Evolutionary conservation across 1,140 invertebrate genomes (phyloP).

Genomic region (Tyrophagus putrescentiae): DNA sequence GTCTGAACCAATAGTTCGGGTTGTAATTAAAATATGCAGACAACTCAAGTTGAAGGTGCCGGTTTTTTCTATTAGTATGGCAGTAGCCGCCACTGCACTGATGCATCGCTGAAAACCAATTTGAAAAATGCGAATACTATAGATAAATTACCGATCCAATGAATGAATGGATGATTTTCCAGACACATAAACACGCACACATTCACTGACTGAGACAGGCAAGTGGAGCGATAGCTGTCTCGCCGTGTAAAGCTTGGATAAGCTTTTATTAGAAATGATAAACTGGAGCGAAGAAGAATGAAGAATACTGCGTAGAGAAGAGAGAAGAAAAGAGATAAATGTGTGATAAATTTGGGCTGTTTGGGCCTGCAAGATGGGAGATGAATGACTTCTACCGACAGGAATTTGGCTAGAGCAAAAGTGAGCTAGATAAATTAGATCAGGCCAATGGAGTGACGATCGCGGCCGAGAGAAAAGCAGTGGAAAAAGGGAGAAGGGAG

Average conservation of each 20-base stretch:
- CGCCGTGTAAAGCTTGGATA: conserved; percentile 6
- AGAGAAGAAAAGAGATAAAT: conserved; percentile 3
- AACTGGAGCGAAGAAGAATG: conserved; percentile 4
- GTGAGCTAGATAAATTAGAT: conserved; percentile 14
- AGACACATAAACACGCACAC: conserved; percentile 2
- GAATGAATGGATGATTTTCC: neutral
- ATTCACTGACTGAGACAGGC: neutral
- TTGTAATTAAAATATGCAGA: no score
- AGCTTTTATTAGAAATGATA: conserved; percentile 16
- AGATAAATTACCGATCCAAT: conserved; percentile 12
- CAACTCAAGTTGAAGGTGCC: no score
- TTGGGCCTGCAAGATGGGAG: neutral
- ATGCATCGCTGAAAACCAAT: neutral
- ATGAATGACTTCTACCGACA: conserved; percentile 13
- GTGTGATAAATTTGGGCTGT: conserved; percentile 3
- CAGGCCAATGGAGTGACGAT: neutral
- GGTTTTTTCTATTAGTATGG: no score
- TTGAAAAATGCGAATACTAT: neutral
- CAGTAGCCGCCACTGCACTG: no score
- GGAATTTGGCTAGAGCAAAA: conserved; percentile 3
- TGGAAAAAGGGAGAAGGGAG: no score
- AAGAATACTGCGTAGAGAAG: neutral
- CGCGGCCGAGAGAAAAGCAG: neutral
- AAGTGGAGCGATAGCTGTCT: neutral
- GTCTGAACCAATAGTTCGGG: no score